These are phyloP conservation scores for Mus pahari DNA, from an alignment of 2,113 vertebrate species.

Conservation along the genomic window DNA sequence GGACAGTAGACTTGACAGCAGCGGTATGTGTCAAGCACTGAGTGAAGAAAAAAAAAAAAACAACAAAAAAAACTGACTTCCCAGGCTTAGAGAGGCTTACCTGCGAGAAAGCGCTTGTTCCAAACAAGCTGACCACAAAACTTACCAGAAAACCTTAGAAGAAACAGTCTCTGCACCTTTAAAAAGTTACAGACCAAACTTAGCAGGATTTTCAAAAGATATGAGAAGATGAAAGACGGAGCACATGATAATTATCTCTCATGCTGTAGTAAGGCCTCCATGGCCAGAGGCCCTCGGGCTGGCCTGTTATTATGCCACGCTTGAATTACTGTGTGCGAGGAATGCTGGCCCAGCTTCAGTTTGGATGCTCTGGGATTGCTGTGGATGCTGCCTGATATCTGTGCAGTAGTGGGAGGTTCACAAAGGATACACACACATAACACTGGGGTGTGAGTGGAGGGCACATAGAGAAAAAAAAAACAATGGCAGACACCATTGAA, in stretches of 20 bases:
- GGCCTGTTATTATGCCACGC: background rate
- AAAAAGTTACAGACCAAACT: constrained; percentile 32
- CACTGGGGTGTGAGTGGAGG: too few relatives aligned
- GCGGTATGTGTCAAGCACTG: background rate
- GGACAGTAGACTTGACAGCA: accelerated
- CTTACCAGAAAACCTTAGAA: background rate
- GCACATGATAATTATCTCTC: constrained; percentile 40
- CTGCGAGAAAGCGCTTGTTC: constrained; percentile 10
- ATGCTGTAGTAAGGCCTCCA: background rate
- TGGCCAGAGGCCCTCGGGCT: background rate
- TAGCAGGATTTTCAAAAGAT: constrained; percentile 13
- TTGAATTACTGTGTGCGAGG: background rate
- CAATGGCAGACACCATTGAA: background rate
- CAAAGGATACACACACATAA: accelerated
- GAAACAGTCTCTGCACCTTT: constrained; percentile 49
- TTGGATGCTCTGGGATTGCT: background rate
- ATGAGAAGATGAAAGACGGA: background rate
- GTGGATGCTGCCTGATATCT: background rate
- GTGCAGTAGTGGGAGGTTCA: background rate
- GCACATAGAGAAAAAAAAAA: too few relatives aligned
- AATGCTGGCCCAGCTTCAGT: background rate
- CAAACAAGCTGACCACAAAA: constrained; percentile 1
- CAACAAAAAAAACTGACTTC: too few relatives aligned
- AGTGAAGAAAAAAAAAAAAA: too few relatives aligned
- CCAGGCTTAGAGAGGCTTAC: background rate